Base-by-base conservation (phyloP, 2,113 vertebrate genomes). In the Apistogramma diplotaenia region DNA sequence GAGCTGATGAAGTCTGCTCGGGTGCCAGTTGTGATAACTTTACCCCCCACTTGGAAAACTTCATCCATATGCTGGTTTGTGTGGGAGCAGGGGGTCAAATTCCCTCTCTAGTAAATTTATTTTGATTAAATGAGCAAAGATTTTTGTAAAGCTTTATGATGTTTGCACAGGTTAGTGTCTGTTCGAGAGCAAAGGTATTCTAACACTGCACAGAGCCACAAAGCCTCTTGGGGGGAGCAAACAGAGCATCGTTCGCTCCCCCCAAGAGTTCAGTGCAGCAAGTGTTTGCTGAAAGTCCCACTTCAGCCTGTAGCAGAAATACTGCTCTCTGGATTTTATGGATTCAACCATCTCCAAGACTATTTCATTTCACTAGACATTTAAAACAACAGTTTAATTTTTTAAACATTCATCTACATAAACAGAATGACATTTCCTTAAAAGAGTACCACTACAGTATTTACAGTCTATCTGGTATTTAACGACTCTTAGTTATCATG, bases 141-240 rank as follows among this genome's bases (percentile, higher is more conserved):
- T 29, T 77, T 76, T 19, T 19, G 56, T 61, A 78, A 85, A 56
- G 76, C 77, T 89, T 79, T 76, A 53, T 1, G 61, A 57, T 83
- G 79, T 86, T 82, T 93, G 81, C 80, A 77, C 83, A 88, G 83
- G 84, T 87, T 87, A 84, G 87, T 78, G 80, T 55, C 77, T 18
- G 43, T 31, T 29, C 55, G 62, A 37, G 49, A 76, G 58, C 59
- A 74, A 54, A 86, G 53, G 78, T 82, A 70, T 86, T 79, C 56
- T 89, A 75, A 89, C 72, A 73, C 58, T 61, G 75, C 79, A 79
- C 78, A 84, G 74, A 78, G 55, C 62, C 70, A 85, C 75, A 74
- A 78, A 54, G 62, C 43, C n/a, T n/a, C n/a, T 74, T 49, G 21
- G 21, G 0, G 21, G 21, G 1, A 43, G 61, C 21, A 65, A 65